Evolutionary conservation across 2,797 vertebrate genomes (phyloP).

Genomic region (Masticophis lateralis): DNA sequence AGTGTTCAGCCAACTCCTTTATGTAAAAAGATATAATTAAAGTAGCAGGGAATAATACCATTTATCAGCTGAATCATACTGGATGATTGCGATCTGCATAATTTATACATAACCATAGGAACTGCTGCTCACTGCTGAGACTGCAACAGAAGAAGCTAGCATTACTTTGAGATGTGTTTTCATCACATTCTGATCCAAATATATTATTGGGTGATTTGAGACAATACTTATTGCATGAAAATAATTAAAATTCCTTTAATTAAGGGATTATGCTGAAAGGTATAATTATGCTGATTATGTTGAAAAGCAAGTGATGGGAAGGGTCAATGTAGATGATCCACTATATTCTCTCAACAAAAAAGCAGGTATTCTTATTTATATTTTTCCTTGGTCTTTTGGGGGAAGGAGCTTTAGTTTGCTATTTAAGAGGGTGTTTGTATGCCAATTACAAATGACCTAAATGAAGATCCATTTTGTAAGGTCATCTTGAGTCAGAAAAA

Average conservation of each 20-base stretch:
- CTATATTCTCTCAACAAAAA: neutral
- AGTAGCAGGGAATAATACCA: conserved; percentile 38
- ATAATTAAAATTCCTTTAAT: neutral
- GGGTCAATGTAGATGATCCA: neutral
- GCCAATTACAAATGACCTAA: neutral
- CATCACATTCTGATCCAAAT: conserved; percentile 47
- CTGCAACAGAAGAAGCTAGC: conserved; percentile 18
- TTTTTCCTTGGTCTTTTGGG: neutral
- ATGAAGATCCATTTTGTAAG: neutral
- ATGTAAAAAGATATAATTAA: conserved; percentile 57
- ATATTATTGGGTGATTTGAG: conserved; percentile 34
- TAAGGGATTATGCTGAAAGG: neutral
- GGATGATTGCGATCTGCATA: conserved; percentile 44
- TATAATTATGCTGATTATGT: conserved; percentile 1
- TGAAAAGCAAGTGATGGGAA: neutral
- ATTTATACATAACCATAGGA: conserved; percentile 46
- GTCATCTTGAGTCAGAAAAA: neutral
- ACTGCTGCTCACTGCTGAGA: conserved; percentile 14
- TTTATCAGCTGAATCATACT: conserved; percentile 42
- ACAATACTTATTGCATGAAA: conserved; percentile 45
- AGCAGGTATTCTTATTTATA: neutral
- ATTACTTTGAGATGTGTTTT: conserved; percentile 50
- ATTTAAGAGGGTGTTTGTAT: neutral
- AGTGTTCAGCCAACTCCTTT: conserved; percentile 34
- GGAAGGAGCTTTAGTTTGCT: neutral